A percentile compares a stretch with the other conserved stretches of the same genome.
phyloP scores from a whole-genome alignment of 2,888 invertebrate species.

The Acanthacorydalis orientalis region DNA sequence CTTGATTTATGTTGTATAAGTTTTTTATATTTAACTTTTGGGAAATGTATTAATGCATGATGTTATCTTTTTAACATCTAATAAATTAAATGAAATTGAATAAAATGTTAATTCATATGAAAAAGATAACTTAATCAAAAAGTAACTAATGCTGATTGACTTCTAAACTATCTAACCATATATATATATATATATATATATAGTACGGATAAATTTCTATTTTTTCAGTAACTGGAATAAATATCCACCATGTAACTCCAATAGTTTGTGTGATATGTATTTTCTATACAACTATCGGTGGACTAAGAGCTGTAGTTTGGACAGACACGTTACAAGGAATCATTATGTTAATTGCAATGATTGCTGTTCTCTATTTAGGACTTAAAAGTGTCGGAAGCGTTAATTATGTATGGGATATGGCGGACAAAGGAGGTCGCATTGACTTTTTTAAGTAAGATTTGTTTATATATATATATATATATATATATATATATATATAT shows the following conservation, averaged over 20 bases:
- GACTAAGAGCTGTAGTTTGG: conserved; percentile 48
- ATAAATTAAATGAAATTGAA: no score
- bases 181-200: no score
- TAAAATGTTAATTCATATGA: no score
- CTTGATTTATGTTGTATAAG: no score
- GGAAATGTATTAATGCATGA: no score
- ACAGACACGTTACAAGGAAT: conserved; percentile 41
- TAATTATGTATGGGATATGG: conserved; percentile 35
- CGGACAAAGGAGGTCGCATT: conserved; percentile 35
- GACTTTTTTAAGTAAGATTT: conserved; percentile 41
- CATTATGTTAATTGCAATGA: conserved; percentile 34
- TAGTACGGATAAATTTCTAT: neutral
- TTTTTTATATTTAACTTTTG: no score
- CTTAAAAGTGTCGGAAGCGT: conserved; percentile 35
- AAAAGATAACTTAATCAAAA: no score
- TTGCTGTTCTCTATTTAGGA: conserved; percentile 39
- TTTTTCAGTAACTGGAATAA: conserved; percentile 46
- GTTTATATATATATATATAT: conserved; percentile 1
- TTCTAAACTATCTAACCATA: no score
- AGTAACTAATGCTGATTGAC: no score
- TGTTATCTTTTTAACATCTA: no score
- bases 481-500: neutral
- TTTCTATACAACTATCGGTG: conserved; percentile 57
- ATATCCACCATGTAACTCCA: conserved; percentile 45
- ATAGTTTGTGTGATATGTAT: conserved; percentile 56